A percentile compares a stretch with the other conserved stretches of the same genome.
Evolutionary conservation across 2,797 vertebrate species (phyloP).

Genomic region (Glossophaga mutica): DNA sequence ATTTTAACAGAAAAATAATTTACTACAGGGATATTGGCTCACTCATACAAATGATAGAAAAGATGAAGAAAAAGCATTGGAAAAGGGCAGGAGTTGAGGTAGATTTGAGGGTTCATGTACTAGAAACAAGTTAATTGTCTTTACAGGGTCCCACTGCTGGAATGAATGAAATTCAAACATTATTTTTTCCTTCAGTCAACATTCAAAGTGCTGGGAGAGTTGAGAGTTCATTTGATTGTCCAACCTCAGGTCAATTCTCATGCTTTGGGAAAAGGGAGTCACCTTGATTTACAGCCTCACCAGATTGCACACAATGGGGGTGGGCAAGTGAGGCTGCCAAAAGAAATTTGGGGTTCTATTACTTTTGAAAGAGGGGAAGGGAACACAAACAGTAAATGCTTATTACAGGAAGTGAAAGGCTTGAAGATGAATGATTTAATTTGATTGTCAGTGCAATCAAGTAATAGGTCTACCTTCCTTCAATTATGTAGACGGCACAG

Average conservation of each 20-base stretch:
- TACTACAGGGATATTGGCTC: background rate
- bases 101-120: background rate
- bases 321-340: background rate
- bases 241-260: background rate
- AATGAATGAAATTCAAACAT: background rate
- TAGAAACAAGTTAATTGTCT: background rate
- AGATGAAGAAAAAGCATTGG: background rate
- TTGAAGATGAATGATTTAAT: background rate
- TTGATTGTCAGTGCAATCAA: background rate
- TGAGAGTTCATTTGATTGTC: background rate
- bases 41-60: background rate
- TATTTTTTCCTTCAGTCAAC: background rate
- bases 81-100: background rate
- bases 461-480: background rate
- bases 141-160: background rate
- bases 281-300: background rate
- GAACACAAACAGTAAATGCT: background rate
- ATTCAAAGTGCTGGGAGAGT: background rate
- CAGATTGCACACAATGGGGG: background rate
- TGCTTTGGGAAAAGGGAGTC: background rate
- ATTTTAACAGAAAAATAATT: slow-evolving; percentile 27
- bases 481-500: background rate
- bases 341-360: background rate
- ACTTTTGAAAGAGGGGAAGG: background rate
- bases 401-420: background rate